Evolutionary conservation across 1,140 invertebrate genomes (phyloP), one percentile per base, ranked within the genome.

Genomic region (Leucophenga varia): DNA sequence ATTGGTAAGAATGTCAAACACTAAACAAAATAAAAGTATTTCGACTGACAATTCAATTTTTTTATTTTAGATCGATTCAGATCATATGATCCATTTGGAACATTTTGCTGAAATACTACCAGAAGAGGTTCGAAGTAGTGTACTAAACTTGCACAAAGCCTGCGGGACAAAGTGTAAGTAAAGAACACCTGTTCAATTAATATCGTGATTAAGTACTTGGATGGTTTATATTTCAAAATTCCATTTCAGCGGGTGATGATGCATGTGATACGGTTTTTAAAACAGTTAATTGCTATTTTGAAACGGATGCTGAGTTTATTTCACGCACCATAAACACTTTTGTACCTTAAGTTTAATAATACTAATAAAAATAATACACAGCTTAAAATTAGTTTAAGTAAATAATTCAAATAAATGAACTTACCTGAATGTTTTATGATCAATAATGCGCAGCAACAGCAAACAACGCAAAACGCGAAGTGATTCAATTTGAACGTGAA

Each of bases 401-500:
- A n/a, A n/a, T n/a, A n/a, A n/a, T n/a, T n/a, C n/a, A n/a, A n/a
- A n/a, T 25, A 25, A 18, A 20, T 34, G 16, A 58, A 57, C 68
- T 50, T 18, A 74, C 71, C 48, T 64, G 40, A 59, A 70, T 13
- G 57, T 35, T 25, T 57, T 58, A 13, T 52, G 45, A 54, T 63
- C 57, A 38, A 70, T 59, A 13, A 71, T 43, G 4, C 61, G 59
- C 16, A 65, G 20, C 22, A 70, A 28, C 32, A 74, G 41, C 30
- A 75, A 45, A 31, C 59, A 67, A 12, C 70, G 67, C 39, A 72
- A 30, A 17, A 61, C 59, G 4, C 73, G 59, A 14, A 75, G 31
- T 13, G 79, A 72, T 76, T 86, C 84, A 10, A 81, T 82, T 69
- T 85, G 83, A 49, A 86, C 72, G 43, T 78, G 76, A 19, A 75